Percentiles rank a stretch among this genome's conserved stretches.
Conservation (phyloP, 2,797 vertebrate species). For the Poliocrania exsul region DNA sequence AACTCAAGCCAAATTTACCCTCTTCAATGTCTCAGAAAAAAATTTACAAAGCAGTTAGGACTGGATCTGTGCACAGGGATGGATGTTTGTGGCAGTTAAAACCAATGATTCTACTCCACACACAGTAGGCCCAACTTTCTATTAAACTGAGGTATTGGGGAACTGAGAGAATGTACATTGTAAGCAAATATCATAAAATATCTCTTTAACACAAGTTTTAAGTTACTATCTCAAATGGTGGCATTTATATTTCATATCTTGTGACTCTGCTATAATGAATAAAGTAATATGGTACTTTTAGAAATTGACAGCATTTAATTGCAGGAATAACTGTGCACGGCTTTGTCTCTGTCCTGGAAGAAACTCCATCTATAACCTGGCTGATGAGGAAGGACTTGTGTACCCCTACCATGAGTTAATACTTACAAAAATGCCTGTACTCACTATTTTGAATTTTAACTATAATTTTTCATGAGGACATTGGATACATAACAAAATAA, state of each 20-base stretch:
- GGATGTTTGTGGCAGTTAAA: not conserved
- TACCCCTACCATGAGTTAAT: not conserved
- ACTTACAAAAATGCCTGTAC: not conserved
- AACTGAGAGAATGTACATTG: not conserved
- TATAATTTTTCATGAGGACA: not conserved
- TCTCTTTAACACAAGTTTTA: not conserved
- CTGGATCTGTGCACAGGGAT: not conserved
- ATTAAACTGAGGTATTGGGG: not conserved
- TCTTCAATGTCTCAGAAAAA: not conserved
- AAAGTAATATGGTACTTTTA: not conserved
- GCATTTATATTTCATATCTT: not conserved
- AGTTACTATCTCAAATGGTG: not conserved
- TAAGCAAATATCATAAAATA: not conserved
- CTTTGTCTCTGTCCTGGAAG: not conserved
- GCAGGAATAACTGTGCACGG: not conserved
- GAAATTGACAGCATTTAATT: not conserved
- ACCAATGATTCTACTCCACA: not conserved
- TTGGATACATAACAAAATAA: not conserved
- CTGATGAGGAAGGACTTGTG: not conserved
- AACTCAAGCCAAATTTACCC: not conserved
- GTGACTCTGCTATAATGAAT: not conserved
- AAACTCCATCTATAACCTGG: not conserved
- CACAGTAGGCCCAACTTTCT: not conserved
- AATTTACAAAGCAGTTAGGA: not conserved
- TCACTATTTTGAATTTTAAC: not conserved